Base-by-base conservation (phyloP, 2,113 vertebrate genomes). In the Brachyistius frenatus region DNA sequence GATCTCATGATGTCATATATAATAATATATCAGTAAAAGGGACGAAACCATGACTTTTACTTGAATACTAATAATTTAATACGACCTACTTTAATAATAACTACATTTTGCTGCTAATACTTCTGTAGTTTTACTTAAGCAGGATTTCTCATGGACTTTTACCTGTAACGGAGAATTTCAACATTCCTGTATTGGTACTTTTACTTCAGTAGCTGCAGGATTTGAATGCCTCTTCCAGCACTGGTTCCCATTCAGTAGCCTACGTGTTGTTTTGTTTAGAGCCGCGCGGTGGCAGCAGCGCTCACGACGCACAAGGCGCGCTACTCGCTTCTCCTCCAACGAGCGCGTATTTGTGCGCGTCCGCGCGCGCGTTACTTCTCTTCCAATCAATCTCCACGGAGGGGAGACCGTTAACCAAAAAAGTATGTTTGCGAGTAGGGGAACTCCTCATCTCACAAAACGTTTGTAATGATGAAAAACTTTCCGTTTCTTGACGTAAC, bases 271-370 rank as follows among this genome's bases (percentile, higher is more conserved):
- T 75, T 46, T 39, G 16, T 35, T 23, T 8, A 16, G 3, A 35
- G 53, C 81, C 93, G 53, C 87, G 41, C 37, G 90, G 85, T 79
- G 89, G 92, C 37, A 84, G 88, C 89, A 90, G 57, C 84, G 81
- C 13, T 80, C 53, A 80, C 57, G 62, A 68, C 78, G 78, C 66
- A 56, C 53, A 2, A 2, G 7, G 10, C 31, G 44, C 41, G 53
- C 23, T 23, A 23, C 23, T 23, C 23, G 23, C 23, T 13, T 6
- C 33, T 5, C 0, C 55, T 46, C 3, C 10, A 2, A 5, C 5
- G 31, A 41, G 76, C 16, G 63, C n/a, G 55, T 10, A 32, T 37
- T 36, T 14, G 16, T 58, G 33, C 16, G 0, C 54, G 23, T 6
- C 39, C 33, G 47, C 49, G 15, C 58, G 46, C 23, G 57, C 49